phyloP scores from a whole-genome alignment of 2,113 vertebrate species.

The Mus pahari region DNA sequence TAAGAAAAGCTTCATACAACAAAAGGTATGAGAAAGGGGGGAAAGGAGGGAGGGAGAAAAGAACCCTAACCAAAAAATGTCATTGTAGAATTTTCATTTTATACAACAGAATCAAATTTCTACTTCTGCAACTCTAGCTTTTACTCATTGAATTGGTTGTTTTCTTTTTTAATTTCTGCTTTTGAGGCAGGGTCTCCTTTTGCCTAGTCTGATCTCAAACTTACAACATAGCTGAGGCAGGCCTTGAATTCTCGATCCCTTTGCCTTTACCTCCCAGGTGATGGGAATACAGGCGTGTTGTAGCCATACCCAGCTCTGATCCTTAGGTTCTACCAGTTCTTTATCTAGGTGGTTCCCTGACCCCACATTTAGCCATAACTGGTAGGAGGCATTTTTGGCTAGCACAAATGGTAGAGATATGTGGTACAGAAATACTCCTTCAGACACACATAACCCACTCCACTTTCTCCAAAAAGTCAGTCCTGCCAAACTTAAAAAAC shows the following conservation, averaged over 20 bases:
- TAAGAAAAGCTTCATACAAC: neutral
- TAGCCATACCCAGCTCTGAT: neutral
- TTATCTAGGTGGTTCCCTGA: neutral
- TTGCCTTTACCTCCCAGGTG: too few relatives aligned
- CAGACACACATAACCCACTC: neutral
- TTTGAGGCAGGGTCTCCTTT: neutral
- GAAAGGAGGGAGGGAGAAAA: neutral
- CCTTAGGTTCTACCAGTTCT: neutral
- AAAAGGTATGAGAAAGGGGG: neutral
- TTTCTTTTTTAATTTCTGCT: neutral
- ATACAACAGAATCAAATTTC: conserved; percentile 44
- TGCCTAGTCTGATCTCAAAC: neutral
- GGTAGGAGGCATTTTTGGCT: neutral
- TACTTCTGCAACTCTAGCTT: conserved; percentile 43
- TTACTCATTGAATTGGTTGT: neutral
- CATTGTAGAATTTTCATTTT: conserved; percentile 33
- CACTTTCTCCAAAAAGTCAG: neutral
- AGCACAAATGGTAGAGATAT: conserved; percentile 9
- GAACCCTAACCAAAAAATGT: neutral
- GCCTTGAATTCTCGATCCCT: neutral
- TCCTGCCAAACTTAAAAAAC: conserved; percentile 21
- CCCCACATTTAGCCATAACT: neutral
- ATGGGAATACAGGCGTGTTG: neutral
- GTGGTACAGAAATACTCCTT: neutral
- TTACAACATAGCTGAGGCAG: neutral